These are phyloP conservation scores for Parochlus steinenii DNA, from an alignment of 2,888 invertebrate species.

Conservation along the genomic window DNA sequence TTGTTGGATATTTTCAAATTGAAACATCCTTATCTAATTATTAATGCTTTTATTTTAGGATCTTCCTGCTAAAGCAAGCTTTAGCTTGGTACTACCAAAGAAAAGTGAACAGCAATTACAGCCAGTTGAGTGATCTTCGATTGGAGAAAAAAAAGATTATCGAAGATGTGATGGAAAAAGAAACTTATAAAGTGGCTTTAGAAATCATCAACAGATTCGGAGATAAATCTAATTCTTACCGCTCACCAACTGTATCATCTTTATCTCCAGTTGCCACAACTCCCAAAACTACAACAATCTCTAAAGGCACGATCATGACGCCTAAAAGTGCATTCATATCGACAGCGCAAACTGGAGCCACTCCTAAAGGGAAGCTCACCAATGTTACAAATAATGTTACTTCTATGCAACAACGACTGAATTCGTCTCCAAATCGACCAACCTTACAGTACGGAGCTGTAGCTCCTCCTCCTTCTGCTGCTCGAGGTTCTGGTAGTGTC, in stretches of 20 bases:
- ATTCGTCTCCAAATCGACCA: conserved; percentile 7
- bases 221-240: conserved; percentile 19
- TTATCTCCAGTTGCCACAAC: not conserved
- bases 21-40: conserved; percentile 7
- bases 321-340: conserved; percentile 2
- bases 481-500: not conserved
- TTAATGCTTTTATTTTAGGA: conserved; percentile 33
- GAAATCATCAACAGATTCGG: conserved; percentile 28
- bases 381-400: not conserved
- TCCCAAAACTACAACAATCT: not conserved
- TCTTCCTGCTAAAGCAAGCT: conserved; percentile 56
- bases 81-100: conserved; percentile 82
- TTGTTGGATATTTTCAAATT: too few species aligned
- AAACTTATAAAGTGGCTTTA: conserved; percentile 68
- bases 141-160: conserved; percentile 76
- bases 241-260: not conserved
- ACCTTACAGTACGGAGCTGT: not conserved
- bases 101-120: conserved; percentile 60
- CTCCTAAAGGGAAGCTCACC: not conserved
- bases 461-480: not conserved
- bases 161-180: conserved; percentile 93
- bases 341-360: not conserved
- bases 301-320: conserved; percentile 11
- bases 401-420: conserved; percentile 8
- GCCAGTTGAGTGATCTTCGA: conserved; percentile 49